Base-by-base conservation (phyloP, 2,888 invertebrate genomes). In the Hemithea aestivaria region DNA sequence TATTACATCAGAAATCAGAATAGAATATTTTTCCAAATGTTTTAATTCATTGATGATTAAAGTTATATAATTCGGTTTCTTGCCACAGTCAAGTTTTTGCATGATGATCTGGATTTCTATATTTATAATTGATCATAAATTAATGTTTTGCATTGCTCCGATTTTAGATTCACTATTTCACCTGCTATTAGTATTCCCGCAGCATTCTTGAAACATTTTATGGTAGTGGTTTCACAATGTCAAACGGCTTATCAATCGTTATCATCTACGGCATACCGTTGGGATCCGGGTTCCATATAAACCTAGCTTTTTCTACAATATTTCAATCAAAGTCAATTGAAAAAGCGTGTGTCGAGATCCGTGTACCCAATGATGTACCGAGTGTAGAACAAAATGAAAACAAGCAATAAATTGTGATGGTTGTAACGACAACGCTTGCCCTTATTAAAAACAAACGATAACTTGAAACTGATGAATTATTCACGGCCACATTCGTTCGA, bases 361-460 rank as follows among this genome's bases (percentile, higher is more conserved):
- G 49, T 51, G 53, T 46, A 43, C 44, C 29, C 40, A 47, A 48
- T 43, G 36, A 35, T 40, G 29, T 27, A 45, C 16, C 16, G 16
- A 16, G 16, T 16, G 45, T 51, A 28, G 48, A 44, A 48, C 50
- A 42, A 39, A 51, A 44, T 28, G 35, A 41, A 47, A 44, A 50
- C 43, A 45, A 44, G 48, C 37, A 9, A 53, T 53, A 46, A 51
- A 52, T 45, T 51, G 44, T 16, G 39, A 43, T 46, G 25, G 41
- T 22, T 27, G 22, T 32, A 25, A 36, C 27, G 31, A 39, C 31
- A 30, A 38, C 37, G 33, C 27, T 24, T 35, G 32, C 34, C 35
- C 34, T 30, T 38, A 40, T 40, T 51, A 38, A 45, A 51, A 50
- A 40, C 36, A 47, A 48, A 48, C 48, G 48, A 54, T 45, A 45